Conservation (phyloP, 2,888 invertebrate genomes). For the Elmis aenea region DNA sequence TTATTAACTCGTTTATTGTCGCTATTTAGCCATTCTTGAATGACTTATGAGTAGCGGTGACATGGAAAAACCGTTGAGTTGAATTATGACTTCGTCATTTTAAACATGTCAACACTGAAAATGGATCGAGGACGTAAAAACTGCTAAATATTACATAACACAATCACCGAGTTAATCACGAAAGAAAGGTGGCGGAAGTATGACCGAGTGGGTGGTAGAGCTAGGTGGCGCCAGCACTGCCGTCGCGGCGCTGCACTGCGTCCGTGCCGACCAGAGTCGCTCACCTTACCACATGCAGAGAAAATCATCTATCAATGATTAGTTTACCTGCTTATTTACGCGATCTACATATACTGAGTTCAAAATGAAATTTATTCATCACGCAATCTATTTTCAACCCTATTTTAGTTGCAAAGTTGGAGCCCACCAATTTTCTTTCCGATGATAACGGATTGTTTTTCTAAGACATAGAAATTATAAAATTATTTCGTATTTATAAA, state of each 20-base stretch:
- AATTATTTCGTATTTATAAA: no score
- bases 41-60: no score
- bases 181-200: constrained; percentile 35
- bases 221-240: constrained; percentile 43
- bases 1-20: no score
- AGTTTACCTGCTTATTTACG: constrained; percentile 17
- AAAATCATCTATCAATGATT: constrained; percentile 19
- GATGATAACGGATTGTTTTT: no score
- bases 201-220: constrained; percentile 36
- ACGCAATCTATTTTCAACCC: constrained; percentile 16
- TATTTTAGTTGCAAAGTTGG: no score
- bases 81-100: no score
- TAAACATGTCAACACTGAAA: no score
- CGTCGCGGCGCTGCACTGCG: constrained; percentile 41
- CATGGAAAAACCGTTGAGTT: no score
- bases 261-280: constrained; percentile 26
- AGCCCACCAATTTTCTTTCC: no score
- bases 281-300: constrained; percentile 14
- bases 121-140: no score
- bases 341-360: constrained; percentile 14
- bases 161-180: constrained; percentile 32
- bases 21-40: no score
- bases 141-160: constrained; percentile 17
- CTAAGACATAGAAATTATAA: no score
- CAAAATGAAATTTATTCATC: constrained; percentile 15